Evolutionary conservation across 1,140 invertebrate genomes (phyloP).

Genomic region (Carposina sasakii): DNA sequence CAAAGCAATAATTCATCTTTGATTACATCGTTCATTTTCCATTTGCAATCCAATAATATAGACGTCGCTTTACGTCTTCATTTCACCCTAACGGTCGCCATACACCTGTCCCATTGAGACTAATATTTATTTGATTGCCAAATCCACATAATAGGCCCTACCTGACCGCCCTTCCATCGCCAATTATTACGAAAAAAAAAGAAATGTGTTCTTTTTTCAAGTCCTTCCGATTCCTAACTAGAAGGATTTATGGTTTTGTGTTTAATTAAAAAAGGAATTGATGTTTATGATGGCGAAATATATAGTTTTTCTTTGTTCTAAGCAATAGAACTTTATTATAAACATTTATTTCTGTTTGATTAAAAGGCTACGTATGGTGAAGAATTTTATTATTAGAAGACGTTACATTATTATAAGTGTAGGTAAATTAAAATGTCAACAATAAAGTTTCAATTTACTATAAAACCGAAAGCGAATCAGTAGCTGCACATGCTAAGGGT

Average conservation of each 20-base stretch:
- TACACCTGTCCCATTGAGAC: slow-evolving; percentile 28
- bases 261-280: slow-evolving; percentile 7
- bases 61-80: too few relatives aligned
- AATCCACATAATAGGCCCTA: slow-evolving; percentile 20
- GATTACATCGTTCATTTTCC: too few relatives aligned
- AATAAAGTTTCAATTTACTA: too few relatives aligned
- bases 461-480: too few relatives aligned
- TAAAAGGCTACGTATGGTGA: slow-evolving; percentile 4
- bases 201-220: slow-evolving; percentile 8
- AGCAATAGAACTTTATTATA: background rate
- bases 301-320: background rate
- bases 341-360: background rate
- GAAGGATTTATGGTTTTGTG: slow-evolving; percentile 14
- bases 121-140: slow-evolving; percentile 47
- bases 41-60: too few relatives aligned
- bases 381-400: too few relatives aligned
- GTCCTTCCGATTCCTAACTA: slow-evolving; percentile 6
- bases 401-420: too few relatives aligned
- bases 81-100: slow-evolving; percentile 17
- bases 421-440: too few relatives aligned
- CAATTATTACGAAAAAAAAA: slow-evolving; percentile 14
- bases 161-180: background rate
- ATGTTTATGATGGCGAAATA: background rate
- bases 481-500: too few relatives aligned
- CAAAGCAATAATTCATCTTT: too few relatives aligned